These are phyloP conservation scores for Amazona vittata DNA, from an alignment of 2,113 vertebrate genomes.

Conservation along the genomic window DNA sequence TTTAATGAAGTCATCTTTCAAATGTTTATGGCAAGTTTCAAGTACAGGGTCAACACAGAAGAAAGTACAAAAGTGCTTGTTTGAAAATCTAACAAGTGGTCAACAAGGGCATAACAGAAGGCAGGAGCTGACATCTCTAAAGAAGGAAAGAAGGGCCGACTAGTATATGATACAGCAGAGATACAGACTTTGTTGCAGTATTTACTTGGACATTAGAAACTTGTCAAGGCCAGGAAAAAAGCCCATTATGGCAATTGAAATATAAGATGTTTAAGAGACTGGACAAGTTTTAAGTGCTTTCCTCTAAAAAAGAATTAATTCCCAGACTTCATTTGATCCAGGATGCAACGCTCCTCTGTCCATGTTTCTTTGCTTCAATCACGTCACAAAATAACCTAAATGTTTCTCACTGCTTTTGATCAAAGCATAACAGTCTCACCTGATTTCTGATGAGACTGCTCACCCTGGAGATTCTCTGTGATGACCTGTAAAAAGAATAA, in stretches of 20 bases:
- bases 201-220: not conserved
- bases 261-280: not conserved
- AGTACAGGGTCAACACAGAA: not conserved
- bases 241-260: not conserved
- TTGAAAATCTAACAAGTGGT: not conserved
- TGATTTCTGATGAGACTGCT: not conserved
- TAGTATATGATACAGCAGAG: not conserved
- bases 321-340: not conserved
- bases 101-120: not conserved
- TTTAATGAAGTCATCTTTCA: conserved; percentile 13
- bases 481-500: not conserved
- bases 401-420: not conserved
- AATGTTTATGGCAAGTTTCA: not conserved
- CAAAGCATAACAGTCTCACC: not conserved
- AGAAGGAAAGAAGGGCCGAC: not conserved
- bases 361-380: not conserved
- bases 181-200: not conserved
- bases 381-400: not conserved
- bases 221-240: not conserved
- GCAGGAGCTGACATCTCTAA: not conserved
- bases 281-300: not conserved
- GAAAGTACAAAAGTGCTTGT: not conserved
- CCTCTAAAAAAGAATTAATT: not conserved
- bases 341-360: not conserved
- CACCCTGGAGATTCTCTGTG: not conserved